These are phyloP conservation scores for Heliconius congener DNA, from an alignment of 1,140 invertebrate genomes.

Conservation along the genomic window DNA sequence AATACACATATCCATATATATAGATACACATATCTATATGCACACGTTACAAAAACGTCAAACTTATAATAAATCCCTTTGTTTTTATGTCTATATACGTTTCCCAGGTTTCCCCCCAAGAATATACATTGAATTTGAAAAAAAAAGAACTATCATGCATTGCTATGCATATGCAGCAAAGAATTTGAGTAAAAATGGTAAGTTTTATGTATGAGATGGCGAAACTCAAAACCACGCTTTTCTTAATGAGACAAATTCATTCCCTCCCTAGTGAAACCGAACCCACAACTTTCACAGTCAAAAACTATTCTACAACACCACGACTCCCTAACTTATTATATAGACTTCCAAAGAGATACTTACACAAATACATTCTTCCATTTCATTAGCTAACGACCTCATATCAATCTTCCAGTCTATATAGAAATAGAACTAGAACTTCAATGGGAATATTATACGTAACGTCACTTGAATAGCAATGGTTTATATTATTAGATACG, in stretches of 20 bases:
- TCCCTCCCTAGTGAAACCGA: neutral
- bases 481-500: conserved; percentile 21
- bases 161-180: too few relatives aligned
- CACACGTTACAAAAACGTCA: too few relatives aligned
- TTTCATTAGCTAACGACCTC: conserved; percentile 4
- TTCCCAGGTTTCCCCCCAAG: too few relatives aligned
- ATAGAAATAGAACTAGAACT: neutral
- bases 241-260: too few relatives aligned
- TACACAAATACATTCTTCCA: neutral
- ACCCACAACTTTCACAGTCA: neutral
- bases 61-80: too few relatives aligned
- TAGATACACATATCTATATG: rapidly evolving
- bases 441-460: neutral
- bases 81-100: too few relatives aligned
- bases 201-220: too few relatives aligned
- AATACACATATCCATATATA: too few relatives aligned
- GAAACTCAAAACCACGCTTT: too few relatives aligned
- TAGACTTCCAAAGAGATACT: neutral
- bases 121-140: too few relatives aligned
- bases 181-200: too few relatives aligned
- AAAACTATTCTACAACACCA: neutral
- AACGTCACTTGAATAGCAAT: conserved; percentile 20
- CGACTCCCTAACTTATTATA: neutral
- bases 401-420: neutral
- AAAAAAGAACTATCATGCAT: too few relatives aligned